These are phyloP conservation scores for Conger conger DNA, from an alignment of 2,113 vertebrate genomes.

Conservation along the genomic window DNA sequence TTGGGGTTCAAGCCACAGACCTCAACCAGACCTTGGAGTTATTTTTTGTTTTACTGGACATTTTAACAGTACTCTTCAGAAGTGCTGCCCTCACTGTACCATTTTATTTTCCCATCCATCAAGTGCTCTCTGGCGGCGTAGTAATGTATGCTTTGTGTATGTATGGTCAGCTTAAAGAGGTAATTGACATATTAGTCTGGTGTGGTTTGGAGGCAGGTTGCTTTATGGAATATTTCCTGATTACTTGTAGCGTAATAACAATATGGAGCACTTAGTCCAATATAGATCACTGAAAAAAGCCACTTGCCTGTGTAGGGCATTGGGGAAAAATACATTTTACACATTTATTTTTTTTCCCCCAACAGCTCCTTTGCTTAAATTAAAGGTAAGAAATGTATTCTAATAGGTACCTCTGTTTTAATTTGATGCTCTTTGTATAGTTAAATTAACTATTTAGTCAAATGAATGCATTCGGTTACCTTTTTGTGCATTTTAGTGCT, in stretches of 20 bases:
- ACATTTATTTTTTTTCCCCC: not conserved
- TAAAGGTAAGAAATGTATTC: not conserved
- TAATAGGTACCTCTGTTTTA: slow-evolving; percentile 1
- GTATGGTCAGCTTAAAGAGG: slow-evolving; percentile 29
- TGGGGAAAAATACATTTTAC: not conserved
- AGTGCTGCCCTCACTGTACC: not conserved
- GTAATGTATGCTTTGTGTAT: slow-evolving; percentile 19
- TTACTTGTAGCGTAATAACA: not conserved
- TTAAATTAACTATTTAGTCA: not conserved
- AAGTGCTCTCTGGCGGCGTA: not conserved
- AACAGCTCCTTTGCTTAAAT: slow-evolving; percentile 1
- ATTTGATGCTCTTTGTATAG: slow-evolving; percentile 1
- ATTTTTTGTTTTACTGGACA: slow-evolving; percentile 33
- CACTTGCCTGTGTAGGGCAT: not conserved
- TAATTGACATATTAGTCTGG: slow-evolving; percentile 30
- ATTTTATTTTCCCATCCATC: slow-evolving; percentile 16
- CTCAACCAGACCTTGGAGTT: slow-evolving; percentile 35
- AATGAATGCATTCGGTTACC: not conserved
- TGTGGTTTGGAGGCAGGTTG: not conserved
- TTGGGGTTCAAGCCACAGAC: slow-evolving; percentile 39
- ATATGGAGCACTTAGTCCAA: slow-evolving; percentile 2
- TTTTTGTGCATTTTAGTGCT: not conserved
- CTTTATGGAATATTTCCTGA: not conserved
- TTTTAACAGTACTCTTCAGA: slow-evolving; percentile 4
- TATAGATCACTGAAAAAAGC: not conserved